Conservation (phyloP, 2,113 vertebrate species). For the Fulica atra region DNA sequence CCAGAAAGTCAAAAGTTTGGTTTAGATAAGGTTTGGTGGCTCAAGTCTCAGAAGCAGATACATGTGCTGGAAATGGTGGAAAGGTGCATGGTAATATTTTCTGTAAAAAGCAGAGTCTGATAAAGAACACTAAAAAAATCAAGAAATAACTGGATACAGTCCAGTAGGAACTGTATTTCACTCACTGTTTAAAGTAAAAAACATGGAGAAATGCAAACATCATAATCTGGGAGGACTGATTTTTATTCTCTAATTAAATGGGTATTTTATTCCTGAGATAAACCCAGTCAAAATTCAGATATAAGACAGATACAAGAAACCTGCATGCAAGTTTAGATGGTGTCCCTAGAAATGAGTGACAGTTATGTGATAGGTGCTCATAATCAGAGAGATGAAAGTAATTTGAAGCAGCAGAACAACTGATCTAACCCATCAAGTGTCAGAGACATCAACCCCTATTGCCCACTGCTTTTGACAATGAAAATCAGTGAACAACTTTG, state of each 20-base stretch:
- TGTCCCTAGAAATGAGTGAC: not conserved
- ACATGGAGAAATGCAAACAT: not conserved
- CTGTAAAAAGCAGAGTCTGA: not conserved
- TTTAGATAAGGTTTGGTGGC: not conserved
- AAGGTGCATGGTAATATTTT: not conserved
- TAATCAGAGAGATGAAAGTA: not conserved
- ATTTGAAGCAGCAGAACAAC: not conserved
- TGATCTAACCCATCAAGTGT: not conserved
- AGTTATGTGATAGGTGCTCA: not conserved
- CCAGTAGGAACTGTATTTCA: not conserved
- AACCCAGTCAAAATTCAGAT: not conserved
- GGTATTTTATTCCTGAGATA: not conserved
- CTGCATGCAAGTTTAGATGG: not conserved
- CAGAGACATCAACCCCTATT: not conserved
- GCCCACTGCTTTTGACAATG: accelerated
- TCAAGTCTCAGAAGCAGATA: not conserved
- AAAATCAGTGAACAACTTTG: not conserved
- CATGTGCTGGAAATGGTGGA: not conserved
- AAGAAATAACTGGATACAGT: not conserved
- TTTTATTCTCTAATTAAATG: not conserved
- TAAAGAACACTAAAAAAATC: not conserved
- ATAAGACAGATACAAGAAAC: not conserved
- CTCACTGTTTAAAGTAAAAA: not conserved
- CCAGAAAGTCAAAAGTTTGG: not conserved
- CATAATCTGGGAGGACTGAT: accelerated